Evolutionary conservation across 2,888 invertebrate species (phyloP).

Genomic region (Leptura quadrifasciata): DNA sequence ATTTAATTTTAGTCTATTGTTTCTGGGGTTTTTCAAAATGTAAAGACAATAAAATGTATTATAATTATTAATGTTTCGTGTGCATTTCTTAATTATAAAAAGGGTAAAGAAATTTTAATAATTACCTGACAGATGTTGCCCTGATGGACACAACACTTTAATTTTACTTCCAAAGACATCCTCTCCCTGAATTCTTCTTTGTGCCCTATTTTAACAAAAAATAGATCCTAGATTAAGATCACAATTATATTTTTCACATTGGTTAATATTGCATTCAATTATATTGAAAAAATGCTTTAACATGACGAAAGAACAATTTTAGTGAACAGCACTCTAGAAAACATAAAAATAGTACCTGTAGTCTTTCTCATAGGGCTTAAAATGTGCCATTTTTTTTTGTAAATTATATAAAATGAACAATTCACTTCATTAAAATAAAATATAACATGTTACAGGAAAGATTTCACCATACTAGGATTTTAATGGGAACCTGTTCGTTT

Average conservation of each 20-base stretch:
- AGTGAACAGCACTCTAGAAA: conserved; percentile 11
- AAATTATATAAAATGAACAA: conserved; percentile 47
- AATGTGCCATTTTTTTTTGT: conserved; percentile 64
- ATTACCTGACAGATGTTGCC: conserved; percentile 62
- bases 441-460: conserved; percentile 41
- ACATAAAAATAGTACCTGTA: conserved; percentile 60
- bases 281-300: background rate
- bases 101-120: conserved; percentile 7
- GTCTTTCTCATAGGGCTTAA: conserved; percentile 65
- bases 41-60: too few relatives aligned
- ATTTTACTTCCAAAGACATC: conserved; percentile 88
- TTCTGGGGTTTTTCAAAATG: too few relatives aligned
- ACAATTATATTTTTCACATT: conserved; percentile 26
- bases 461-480: conserved; percentile 30
- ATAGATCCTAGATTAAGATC: background rate
- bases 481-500: conserved; percentile 12
- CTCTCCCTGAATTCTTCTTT: conserved; percentile 90
- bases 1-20: too few relatives aligned
- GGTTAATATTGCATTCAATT: background rate
- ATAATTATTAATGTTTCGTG: too few relatives aligned
- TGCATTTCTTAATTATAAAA: too few relatives aligned
- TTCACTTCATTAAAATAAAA: conserved; percentile 59
- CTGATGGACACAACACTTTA: conserved; percentile 71
- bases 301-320: background rate
- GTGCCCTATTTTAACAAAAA: conserved; percentile 77